Conservation (phyloP, 2,797 vertebrate species). For the Gobio occitaniae region DNA sequence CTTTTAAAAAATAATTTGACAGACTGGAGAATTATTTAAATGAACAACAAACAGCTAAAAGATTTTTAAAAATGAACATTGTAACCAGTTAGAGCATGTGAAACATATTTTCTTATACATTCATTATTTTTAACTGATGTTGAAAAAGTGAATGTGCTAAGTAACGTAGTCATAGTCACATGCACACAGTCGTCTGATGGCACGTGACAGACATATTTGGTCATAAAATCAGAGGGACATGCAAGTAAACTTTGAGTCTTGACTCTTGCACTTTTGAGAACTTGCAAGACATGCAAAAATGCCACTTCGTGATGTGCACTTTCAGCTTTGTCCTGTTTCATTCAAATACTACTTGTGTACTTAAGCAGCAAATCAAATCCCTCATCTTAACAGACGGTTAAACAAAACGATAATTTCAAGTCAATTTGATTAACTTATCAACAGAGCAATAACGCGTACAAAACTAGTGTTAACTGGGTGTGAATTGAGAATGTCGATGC, state of each 20-base stretch:
- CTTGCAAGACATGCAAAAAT: constrained; percentile 22
- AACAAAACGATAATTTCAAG: not conserved
- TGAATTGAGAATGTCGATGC: not conserved
- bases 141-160: not conserved
- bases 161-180: not conserved
- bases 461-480: not conserved
- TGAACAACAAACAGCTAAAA: not conserved
- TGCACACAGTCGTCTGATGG: not conserved
- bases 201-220: constrained; percentile 43
- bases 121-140: not conserved
- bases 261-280: constrained; percentile 15
- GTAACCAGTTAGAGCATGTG: not conserved
- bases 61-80: not conserved
- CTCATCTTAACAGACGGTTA: not conserved
- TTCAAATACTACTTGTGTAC: not conserved
- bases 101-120: not conserved
- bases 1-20: not conserved
- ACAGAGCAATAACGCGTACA: not conserved
- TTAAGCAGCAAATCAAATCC: not conserved
- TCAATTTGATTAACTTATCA: not conserved
- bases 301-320: not conserved
- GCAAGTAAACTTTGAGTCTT: constrained; percentile 36
- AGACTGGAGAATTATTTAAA: not conserved
- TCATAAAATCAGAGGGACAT: constrained; percentile 39
- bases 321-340: constrained; percentile 1